Conservation (phyloP, 2,797 vertebrate species). For the Neomorphus geoffroyi region DNA sequence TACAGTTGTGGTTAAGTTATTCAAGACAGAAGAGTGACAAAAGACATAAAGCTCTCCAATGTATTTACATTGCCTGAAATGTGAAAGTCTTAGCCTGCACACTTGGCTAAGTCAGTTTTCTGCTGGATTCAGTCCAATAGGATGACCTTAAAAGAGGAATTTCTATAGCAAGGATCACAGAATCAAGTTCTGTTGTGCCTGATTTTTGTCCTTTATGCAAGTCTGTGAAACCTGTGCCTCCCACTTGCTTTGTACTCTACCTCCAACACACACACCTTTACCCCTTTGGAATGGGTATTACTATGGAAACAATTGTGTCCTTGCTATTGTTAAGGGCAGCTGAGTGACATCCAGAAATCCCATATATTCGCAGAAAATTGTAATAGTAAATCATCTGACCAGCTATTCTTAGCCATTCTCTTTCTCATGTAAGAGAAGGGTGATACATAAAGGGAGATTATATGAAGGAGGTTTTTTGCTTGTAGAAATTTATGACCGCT, state of each 20-base stretch:
- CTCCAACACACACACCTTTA: constrained; percentile 52
- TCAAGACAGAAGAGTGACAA: background rate
- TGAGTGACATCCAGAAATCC: constrained; percentile 64
- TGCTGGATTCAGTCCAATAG: background rate
- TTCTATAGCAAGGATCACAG: background rate
- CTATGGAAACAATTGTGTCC: constrained; percentile 68
- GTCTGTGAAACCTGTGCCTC: constrained; percentile 17
- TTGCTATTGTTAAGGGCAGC: constrained; percentile 62
- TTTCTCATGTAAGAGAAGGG: constrained; percentile 39
- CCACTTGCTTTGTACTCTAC: constrained; percentile 28
- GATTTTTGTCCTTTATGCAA: constrained; percentile 34
- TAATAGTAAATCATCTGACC: constrained; percentile 71
- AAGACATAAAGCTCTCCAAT: background rate
- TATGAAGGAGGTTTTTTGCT: constrained; percentile 21
- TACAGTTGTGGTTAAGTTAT: background rate
- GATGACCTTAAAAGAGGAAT: constrained; percentile 27
- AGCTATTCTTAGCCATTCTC: constrained; percentile 58
- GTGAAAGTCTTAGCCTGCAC: background rate
- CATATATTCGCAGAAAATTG: constrained; percentile 64
- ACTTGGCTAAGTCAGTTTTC: background rate
- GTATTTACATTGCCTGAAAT: background rate
- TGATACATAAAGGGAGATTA: constrained; percentile 53
- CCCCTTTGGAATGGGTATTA: constrained; percentile 59
- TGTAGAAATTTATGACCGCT: background rate
- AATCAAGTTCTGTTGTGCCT: constrained; percentile 11